Conservation (phyloP, 2,797 vertebrate genomes). For the Eospalax fontanierii region DNA sequence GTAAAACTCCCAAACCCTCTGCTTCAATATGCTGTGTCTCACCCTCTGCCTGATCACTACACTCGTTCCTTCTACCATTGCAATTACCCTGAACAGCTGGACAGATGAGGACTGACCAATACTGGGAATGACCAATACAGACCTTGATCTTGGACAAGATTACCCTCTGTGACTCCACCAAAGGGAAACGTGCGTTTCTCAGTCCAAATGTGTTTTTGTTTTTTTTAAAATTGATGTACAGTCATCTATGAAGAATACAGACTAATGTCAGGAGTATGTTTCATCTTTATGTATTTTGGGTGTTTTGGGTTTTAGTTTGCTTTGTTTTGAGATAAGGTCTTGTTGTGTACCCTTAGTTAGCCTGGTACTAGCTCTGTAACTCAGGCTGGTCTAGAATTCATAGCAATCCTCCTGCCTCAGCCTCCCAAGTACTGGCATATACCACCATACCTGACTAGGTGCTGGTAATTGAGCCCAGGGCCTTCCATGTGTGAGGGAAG, state of each 20-base stretch:
- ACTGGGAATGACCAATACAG: neutral
- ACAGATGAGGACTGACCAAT: accelerated
- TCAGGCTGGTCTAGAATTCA: neutral
- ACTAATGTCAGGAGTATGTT: neutral
- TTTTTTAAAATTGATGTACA: neutral
- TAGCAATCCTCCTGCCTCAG: neutral
- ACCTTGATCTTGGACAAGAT: neutral
- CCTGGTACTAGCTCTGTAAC: neutral
- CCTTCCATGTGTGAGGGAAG: neutral
- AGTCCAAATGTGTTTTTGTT: neutral
- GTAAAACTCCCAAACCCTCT: neutral
- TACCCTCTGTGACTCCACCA: neutral
- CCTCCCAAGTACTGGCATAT: neutral
- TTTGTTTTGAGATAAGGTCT: neutral
- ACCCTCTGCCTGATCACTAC: neutral
- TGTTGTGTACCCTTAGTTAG: neutral
- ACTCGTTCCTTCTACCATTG: no score
- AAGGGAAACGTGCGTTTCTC: neutral
- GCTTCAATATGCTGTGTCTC: neutral
- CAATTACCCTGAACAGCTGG: accelerated
- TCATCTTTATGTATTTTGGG: neutral
- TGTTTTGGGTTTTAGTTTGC: neutral
- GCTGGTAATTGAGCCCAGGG: no score
- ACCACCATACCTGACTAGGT: neutral
- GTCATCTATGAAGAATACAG: neutral